Evolutionary conservation across 2,113 vertebrate genomes (phyloP), one percentile per base, ranked within the genome.

Genomic region (Struthio camelus): DNA sequence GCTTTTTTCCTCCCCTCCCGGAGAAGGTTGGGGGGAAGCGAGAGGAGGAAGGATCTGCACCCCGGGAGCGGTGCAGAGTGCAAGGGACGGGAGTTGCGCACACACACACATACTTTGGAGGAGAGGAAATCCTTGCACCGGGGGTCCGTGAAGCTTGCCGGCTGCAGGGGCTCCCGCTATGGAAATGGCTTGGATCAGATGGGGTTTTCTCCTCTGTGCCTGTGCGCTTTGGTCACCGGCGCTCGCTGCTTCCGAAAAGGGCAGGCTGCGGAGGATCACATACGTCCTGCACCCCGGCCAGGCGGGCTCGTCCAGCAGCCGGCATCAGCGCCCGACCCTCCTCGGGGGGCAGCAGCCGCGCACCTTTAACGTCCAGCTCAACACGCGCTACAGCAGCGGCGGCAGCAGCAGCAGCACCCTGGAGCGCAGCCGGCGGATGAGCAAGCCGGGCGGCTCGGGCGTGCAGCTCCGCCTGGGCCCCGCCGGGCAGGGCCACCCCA

Each of bases 391-490:
- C 97, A 54, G 96, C 97, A 54, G 96, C 97, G 87, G 94, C 93
- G 97, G 71, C 97, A 91, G 83, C 97, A 93, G 96, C 93, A 95
- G 89, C 96, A 96, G 96, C 36, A 97, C 98, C 73, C 97, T 96
- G 93, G 98, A 99, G 94, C 98, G 99, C 83, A 99, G 93, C 80
- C 98, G 99, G 95, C 98, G 99, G 98, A 99, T 98, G 96, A 99
- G 99, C 90, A 93, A 91, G 95, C 54, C 96, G 86, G 85, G 79
- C 38, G 66, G 78, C 78, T 79, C 98, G 36, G 97, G 92, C 83
- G 91, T 97, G 58, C 98, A 95, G 95, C 97, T 97, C 56, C 95
- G 97, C 78, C 56, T 96, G 91, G 97, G 85, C 59, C 87, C 98
- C 42, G 93, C 96, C 89, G 91, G 91, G 65, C 98, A 97, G 67